Evolutionary conservation across 2,113 vertebrate genomes (phyloP), one percentile per base, ranked within the genome.

Genomic region (Sphaerodactylus townsendi): DNA sequence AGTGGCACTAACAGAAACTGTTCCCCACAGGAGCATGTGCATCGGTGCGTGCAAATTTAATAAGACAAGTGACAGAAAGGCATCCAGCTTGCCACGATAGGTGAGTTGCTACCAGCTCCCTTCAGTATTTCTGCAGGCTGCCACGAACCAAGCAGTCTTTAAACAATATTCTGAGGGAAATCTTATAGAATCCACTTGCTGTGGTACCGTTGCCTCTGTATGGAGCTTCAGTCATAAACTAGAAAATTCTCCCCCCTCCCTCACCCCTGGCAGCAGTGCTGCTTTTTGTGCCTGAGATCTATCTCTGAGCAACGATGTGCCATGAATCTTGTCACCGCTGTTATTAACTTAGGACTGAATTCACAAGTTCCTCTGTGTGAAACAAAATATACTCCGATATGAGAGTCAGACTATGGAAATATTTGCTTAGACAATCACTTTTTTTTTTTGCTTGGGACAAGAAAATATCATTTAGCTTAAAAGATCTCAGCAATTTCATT

Each of bases 41-140:
- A 28, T 10, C 25, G 21, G 41, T 44, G 69, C 39, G 21, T 48
- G 11, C 30, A 35, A 79, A 65, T 9, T 21, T 44, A 69, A n/a
- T 0, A 0, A 44, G 5, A 69, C 41, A 64, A 66, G 2, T 25
- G 50, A n/a, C 0, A 0, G 25, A 46, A 77, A 62, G 23, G 41
- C 5, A 10, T 30, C 46, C 3, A 78, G 13, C 28, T 86, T 59
- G 28, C 53, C 85, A 56, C 39, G 53, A n/a, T 37, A 79, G 70
- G 37, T 21, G 3, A 6, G 56, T 10, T 77, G 37, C 56, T 87
- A 62, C 77, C 65, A 86, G 56, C 37, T 46, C 19, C 46, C 41
- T 81, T 17, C 79, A 85, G 39, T 62, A 1, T 86, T 87, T 88
- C 30, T 64, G 59, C 0, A 70, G 39, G 44, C 77, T 2, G 85